Conservation (phyloP, 2,113 vertebrate genomes). For the Poicephalus gulielmi region DNA sequence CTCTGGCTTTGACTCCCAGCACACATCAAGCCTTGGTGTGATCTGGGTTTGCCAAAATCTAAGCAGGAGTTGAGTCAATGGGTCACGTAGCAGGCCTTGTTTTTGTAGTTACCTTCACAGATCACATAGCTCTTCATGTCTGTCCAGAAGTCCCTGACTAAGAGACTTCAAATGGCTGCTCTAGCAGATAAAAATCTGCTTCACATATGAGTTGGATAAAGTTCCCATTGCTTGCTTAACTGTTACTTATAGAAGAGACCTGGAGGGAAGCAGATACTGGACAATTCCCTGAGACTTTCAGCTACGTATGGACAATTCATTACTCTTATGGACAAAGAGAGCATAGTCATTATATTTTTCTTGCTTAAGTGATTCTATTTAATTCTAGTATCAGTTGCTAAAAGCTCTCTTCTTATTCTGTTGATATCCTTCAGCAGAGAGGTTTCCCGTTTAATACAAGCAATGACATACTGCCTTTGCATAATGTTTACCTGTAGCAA, state of each 20-base stretch:
- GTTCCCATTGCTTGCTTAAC: not conserved
- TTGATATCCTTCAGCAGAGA: not conserved
- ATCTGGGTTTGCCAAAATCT: not conserved
- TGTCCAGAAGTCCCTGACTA: not conserved
- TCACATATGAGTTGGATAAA: not conserved
- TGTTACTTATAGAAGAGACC: not conserved
- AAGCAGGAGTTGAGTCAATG: not conserved
- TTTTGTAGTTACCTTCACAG: not conserved
- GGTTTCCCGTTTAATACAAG: not conserved
- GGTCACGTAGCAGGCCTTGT: not conserved
- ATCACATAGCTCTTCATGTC: not conserved
- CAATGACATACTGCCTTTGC: not conserved
- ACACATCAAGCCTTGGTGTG: not conserved
- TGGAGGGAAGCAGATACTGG: not conserved
- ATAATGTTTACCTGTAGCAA: not conserved
- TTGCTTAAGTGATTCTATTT: not conserved
- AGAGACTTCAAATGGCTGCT: not conserved
- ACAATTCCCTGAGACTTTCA: not conserved
- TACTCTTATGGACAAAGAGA: not conserved
- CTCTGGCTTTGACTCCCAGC: not conserved
- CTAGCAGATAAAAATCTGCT: not conserved
- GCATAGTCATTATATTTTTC: not conserved
- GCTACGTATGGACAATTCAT: not conserved
- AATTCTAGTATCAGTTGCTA: not conserved
- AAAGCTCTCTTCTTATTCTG: not conserved